A percentile compares a stretch with the other conserved stretches of the same genome.
These are phyloP conservation scores for Xylocampa areola DNA, from an alignment of 2,888 invertebrate species.

Conservation along the genomic window DNA sequence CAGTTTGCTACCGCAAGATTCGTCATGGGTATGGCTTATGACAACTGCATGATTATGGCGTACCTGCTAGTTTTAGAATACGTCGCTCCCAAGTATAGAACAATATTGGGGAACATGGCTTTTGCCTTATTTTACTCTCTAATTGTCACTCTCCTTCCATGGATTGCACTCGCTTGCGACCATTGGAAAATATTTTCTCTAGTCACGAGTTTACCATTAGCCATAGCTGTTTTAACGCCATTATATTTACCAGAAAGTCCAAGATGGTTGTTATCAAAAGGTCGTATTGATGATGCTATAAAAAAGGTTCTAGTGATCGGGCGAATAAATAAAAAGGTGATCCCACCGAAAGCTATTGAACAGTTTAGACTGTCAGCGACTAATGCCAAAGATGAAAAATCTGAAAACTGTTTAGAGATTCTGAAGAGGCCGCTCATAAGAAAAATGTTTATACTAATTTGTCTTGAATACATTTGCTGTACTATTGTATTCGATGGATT, in stretches of 20 bases:
- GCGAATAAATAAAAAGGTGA: slow-evolving; percentile 70
- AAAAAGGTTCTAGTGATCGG: slow-evolving; percentile 70
- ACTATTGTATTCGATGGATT: slow-evolving; percentile 72
- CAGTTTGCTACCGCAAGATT: slow-evolving; percentile 73
- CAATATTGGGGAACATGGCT: slow-evolving; percentile 70
- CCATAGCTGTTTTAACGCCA: slow-evolving; percentile 67
- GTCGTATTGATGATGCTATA: slow-evolving; percentile 72
- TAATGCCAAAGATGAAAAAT: slow-evolving; percentile 60
- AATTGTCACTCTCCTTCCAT: slow-evolving; percentile 68
- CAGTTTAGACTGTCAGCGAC: slow-evolving; percentile 65
- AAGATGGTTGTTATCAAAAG: slow-evolving; percentile 75
- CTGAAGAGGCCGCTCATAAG: slow-evolving; percentile 70
- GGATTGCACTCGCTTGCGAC: slow-evolving; percentile 71
- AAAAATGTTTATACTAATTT: slow-evolving; percentile 67
- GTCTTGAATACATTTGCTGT: slow-evolving; percentile 72
- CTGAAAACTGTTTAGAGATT: slow-evolving; percentile 65
- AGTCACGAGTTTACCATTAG: slow-evolving; percentile 74
- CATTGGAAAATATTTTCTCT: slow-evolving; percentile 75
- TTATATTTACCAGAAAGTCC: slow-evolving; percentile 76
- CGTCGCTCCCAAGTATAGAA: slow-evolving; percentile 75
- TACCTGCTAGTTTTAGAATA: slow-evolving; percentile 76
- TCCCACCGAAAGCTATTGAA: slow-evolving; percentile 70
- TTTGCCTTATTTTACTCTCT: slow-evolving; percentile 73
- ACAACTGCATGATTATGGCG: slow-evolving; percentile 76
- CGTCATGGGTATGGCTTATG: slow-evolving; percentile 75